These are phyloP conservation scores for Agrilus mali DNA, from an alignment of 2,888 invertebrate species.

Conservation along the genomic window DNA sequence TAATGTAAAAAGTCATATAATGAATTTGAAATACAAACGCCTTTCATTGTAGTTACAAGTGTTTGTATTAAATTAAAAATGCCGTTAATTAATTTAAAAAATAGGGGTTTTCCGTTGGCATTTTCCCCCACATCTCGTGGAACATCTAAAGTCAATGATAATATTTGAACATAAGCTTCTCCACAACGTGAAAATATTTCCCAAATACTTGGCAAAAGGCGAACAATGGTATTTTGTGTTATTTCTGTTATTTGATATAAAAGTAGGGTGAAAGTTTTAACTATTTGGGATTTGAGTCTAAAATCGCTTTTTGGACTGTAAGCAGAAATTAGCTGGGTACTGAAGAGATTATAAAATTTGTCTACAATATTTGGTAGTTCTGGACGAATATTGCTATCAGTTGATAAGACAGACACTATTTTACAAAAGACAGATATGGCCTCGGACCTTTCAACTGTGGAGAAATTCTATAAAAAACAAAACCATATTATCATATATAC, in stretches of 20 bases:
- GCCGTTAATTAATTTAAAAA: slow-evolving; percentile 9
- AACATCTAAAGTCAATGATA: slow-evolving; percentile 8
- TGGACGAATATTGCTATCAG: no score
- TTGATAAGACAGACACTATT: no score
- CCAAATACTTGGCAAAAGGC: slow-evolving; percentile 12
- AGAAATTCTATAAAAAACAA: no score
- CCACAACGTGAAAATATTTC: slow-evolving; percentile 12
- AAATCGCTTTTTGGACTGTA: slow-evolving; percentile 13
- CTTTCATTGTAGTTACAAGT: slow-evolving; percentile 7
- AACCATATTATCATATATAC: no score
- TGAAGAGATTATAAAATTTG: slow-evolving; percentile 10
- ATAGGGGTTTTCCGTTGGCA: slow-evolving; percentile 7
- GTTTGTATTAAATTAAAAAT: slow-evolving; percentile 10
- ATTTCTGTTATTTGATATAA: slow-evolving; percentile 8
- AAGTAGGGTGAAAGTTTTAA: slow-evolving; percentile 8
- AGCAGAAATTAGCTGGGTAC: slow-evolving; percentile 10
- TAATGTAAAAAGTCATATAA: slow-evolving; percentile 12
- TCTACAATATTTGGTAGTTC: slow-evolving; percentile 2
- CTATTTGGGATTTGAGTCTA: slow-evolving; percentile 10
- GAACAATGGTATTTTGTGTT: slow-evolving; percentile 7
- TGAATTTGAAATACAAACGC: slow-evolving; percentile 6
- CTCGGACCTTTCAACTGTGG: no score
- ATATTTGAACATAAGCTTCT: slow-evolving; percentile 10
- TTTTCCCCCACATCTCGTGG: slow-evolving; percentile 10
- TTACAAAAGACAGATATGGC: no score